These are phyloP conservation scores for Anabacerthia variegaticeps DNA, from an alignment of 2,797 vertebrate genomes.

Conservation along the genomic window DNA sequence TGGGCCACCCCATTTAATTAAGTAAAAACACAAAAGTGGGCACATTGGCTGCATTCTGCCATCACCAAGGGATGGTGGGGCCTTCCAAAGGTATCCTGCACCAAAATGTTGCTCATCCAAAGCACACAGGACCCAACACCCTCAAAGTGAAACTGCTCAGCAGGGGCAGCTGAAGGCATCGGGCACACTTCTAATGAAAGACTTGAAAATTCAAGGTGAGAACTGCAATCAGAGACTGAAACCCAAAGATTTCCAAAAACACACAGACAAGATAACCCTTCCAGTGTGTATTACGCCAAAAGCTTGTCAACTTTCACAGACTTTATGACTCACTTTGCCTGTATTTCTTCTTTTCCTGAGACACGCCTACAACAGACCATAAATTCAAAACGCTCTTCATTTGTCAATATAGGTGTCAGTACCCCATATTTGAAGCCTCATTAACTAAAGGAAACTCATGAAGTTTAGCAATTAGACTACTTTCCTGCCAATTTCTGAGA, in stretches of 20 bases:
- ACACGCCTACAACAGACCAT: neutral
- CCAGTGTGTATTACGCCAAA: neutral
- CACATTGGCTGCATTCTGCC: neutral
- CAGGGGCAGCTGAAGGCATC: neutral
- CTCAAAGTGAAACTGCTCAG: neutral
- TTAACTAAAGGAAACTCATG: neutral
- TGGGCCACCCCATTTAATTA: neutral
- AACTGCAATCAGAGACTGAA: neutral
- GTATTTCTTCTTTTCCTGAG: neutral
- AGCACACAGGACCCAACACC: fast-evolving
- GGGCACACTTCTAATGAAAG: neutral
- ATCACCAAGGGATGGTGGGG: neutral
- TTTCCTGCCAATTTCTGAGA: neutral
- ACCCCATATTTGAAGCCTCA: neutral
- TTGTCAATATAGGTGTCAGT: neutral
- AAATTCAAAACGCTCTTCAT: neutral
- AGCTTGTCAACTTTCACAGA: neutral
- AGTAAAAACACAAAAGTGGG: neutral
- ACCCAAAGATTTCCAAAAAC: neutral
- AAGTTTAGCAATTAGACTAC: neutral
- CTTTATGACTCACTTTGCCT: neutral
- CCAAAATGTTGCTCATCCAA: neutral
- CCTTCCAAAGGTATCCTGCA: neutral
- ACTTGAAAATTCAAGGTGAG: fast-evolving
- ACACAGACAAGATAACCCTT: neutral